Base-by-base conservation (phyloP, 2,113 vertebrate species). In the Smithornis capensis region DNA sequence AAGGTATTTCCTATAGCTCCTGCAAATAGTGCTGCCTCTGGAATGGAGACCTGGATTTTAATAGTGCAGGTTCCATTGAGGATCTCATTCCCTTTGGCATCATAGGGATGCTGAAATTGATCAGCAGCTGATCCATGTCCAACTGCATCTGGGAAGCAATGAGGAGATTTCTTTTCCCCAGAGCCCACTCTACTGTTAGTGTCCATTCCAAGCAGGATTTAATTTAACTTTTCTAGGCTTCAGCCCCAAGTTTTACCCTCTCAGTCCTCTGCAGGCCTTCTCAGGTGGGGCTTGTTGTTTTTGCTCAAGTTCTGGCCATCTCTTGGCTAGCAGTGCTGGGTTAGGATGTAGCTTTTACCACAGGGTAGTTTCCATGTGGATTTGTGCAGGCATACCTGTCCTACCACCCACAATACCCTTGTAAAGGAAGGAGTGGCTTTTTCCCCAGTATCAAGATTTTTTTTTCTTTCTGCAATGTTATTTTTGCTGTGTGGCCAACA, bases 21-120 rank as follows among this genome's bases (percentile, higher is more conserved):
- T 22, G 35, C 29, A 28, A 55, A 9, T 1, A 49, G 25, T 14
- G 19, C 45, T 35, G 38, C 4, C 4, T 13, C 49, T 71, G 65
- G 52, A 13, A 7, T 4, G 40, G 44, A 52, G 60, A 62, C 10
- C 27, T 10, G 31, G 6, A 8, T 67, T 70, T 49, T 16, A 14
- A 22, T 38, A 0, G 1, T 22, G 31, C 14, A 9, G 53, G 37
- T 69, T 65, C 21, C 2, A 0, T 10, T 29, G 83, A 29, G 21
- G 33, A 14, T 59, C 5, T 19, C 37, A 25, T 35, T 87, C 60
- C 64, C 1, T 4, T 19, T 53, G 73, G 31, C 45, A 40, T 25
- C 7, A 3, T 5, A 68, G 35, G 59, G 83, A 52, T 83, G 60
- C 88, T 78, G 60, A 71, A 73, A 83, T 29, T 0, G 0, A 3